These are phyloP conservation scores for Eulemur rufifrons DNA, from an alignment of 2,113 vertebrate species.

Conservation along the genomic window DNA sequence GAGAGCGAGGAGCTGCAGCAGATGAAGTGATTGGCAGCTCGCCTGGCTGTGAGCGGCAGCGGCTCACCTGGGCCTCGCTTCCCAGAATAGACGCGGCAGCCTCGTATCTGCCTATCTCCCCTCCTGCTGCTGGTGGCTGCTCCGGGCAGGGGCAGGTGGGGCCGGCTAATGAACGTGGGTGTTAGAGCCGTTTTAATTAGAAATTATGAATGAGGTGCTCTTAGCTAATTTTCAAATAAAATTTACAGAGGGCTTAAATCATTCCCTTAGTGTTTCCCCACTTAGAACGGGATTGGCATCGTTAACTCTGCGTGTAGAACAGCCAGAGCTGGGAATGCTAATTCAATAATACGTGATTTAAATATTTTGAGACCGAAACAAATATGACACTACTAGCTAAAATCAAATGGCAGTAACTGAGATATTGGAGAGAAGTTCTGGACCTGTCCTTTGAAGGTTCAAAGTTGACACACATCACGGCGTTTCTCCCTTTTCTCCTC, in stretches of 20 bases:
- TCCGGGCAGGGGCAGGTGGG: neutral
- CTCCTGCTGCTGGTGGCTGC: neutral
- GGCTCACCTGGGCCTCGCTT: neutral
- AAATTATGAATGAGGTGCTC: neutral
- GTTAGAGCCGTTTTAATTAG: slow-evolving; percentile 55
- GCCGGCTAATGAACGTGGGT: neutral
- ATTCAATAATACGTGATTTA: slow-evolving; percentile 43
- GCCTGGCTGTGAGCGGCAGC: neutral
- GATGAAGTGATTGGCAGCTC: neutral
- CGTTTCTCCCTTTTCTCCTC: fast-evolving
- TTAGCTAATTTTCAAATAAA: slow-evolving; percentile 16
- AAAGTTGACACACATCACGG: neutral
- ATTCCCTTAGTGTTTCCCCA: neutral
- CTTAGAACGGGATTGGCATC: neutral
- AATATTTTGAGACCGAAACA: neutral
- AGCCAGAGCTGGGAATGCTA: neutral
- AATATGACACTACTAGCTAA: neutral
- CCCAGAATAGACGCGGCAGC: neutral
- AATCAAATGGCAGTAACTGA: neutral
- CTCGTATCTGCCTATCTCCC: neutral
- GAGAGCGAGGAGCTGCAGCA: neutral
- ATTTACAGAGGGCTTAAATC: neutral
- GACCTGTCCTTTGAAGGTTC: neutral
- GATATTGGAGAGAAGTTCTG: neutral
- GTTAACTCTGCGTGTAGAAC: slow-evolving; percentile 39